Conservation (phyloP, 2,797 vertebrate species). For the Sebastes nivosus region DNA sequence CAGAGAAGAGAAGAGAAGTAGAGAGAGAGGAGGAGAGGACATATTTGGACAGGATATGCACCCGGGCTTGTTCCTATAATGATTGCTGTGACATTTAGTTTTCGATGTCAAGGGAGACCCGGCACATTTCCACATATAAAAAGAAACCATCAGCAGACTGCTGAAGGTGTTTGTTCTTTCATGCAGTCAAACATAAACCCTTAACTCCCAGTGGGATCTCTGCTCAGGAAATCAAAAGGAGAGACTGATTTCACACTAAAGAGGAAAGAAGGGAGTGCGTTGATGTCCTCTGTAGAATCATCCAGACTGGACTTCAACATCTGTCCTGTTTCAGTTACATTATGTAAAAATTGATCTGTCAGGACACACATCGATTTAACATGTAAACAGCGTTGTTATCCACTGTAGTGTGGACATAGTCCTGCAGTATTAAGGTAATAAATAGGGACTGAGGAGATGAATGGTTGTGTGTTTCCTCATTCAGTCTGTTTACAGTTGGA, state of each 20-base stretch:
- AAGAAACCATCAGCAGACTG: background rate
- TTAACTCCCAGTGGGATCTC: background rate
- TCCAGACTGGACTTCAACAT: background rate
- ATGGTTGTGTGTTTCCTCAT: background rate
- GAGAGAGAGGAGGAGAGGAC: too few relatives aligned
- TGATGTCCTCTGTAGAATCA: background rate
- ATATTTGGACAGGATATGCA: background rate
- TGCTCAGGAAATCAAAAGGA: background rate
- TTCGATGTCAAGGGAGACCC: background rate
- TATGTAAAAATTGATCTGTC: background rate
- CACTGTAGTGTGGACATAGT: background rate
- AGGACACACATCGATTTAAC: background rate
- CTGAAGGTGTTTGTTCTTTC: background rate
- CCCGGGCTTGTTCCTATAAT: background rate
- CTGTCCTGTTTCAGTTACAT: background rate
- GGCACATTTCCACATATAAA: background rate
- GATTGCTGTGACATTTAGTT: background rate
- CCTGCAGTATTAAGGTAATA: background rate
- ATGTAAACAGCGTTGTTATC: background rate
- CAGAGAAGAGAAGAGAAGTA: background rate
- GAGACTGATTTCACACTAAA: background rate
- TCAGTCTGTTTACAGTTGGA: background rate
- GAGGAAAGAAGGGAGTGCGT: background rate
- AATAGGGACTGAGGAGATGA: background rate
- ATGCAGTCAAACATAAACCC: background rate